Evolutionary conservation across 1,140 invertebrate genomes (phyloP), one percentile per base, ranked within the genome.

Genomic region (Phymorhynchus buccinoides): DNA sequence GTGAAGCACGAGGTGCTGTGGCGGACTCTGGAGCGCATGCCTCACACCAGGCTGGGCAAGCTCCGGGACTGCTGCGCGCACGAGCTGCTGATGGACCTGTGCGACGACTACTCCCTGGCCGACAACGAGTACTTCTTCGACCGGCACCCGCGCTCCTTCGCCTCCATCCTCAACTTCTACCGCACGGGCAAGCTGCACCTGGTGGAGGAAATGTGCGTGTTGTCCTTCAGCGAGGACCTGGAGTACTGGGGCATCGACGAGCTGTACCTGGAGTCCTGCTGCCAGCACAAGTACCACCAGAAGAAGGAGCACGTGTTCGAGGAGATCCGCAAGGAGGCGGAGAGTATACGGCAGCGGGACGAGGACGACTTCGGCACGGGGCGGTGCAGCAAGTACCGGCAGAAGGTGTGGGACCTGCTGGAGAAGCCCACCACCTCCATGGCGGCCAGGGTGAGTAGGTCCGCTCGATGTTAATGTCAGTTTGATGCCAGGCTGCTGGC

Each of bases 81-180:
- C 94, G 98, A 99, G 92, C 95, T 97, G 86, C 97, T 99, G 91
- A 96, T 97, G 90, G 97, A 99, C 94, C 95, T 99, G 82, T 99
- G 98, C 95, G 98, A 99, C 94, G 98, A 99, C 94, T 99, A 99
- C 94, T 98, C 97, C 71, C 95, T 99, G 75, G 96, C 97, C 88
- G 97, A 99, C 94, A 99, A 99, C 95, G 98, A 99, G 94, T 99
- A 98, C 93, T 99, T 99, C 94, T 99, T 99, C 94, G 98, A 99
- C 94, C 95, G 98, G 82, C 98, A 99, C 94, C 98, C 98, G 85
- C 97, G 98, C 91, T 98, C 97, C 88, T 99, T 99, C 94, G 97
- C 97, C 94, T 98, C 97, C 87, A 98, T 99, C 88, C 95, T 99
- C 86, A 99, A 99, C 94, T 99, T 99, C 94, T 99, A 99, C 94